Evolutionary conservation across 2,113 vertebrate genomes (phyloP), one percentile per base, ranked within the genome.

Genomic region (Sturnira hondurensis): DNA sequence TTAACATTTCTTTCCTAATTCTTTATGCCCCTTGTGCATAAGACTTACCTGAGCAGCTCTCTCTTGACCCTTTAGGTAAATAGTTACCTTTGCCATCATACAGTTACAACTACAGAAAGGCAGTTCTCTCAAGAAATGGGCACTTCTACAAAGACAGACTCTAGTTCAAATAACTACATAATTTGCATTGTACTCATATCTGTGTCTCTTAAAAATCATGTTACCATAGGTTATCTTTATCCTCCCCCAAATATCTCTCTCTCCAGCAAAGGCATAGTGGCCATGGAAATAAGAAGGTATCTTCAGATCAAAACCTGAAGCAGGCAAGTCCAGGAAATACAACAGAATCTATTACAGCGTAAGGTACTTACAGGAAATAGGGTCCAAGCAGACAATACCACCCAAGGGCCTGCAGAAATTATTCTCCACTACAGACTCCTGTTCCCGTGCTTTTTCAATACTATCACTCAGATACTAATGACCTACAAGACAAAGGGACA

Each of bases 1-100:
- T 92, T n/a, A 19, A 17, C 81, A 85, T 74, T 89, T n/a, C 26
- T 92, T 68, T 94, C 70, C 61, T 52, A 92, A 81, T 94, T 95
- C 36, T 12, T 85, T 58, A 15, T 91, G 20, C 19, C 61, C 58
- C 4, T 84, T 13, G 31, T 24, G 33, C 58, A 61, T 14, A 74
- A 65, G 33, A 89, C 38, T 13, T 28, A 41, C 38, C 41, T 93
- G 15, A 67, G 20, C 41, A 80, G 16, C 36, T n/a, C 43, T 58
- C 81, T 76, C 38, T 47, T 94, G 38, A 52, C 67, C 61, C 24
- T 19, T 77, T 20, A 12, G 54, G 22, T 63, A 86, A 67, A 52
- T 50, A 52, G 41, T 67, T 67, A 38, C 4, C 41, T n/a, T 71
- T 56, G 24, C 12, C 52, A 58, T 77, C 28, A 36, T 28, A 36